Evolutionary conservation across 2,888 invertebrate genomes (phyloP).

Genomic region (Lepeophtheirus nordmannii): DNA sequence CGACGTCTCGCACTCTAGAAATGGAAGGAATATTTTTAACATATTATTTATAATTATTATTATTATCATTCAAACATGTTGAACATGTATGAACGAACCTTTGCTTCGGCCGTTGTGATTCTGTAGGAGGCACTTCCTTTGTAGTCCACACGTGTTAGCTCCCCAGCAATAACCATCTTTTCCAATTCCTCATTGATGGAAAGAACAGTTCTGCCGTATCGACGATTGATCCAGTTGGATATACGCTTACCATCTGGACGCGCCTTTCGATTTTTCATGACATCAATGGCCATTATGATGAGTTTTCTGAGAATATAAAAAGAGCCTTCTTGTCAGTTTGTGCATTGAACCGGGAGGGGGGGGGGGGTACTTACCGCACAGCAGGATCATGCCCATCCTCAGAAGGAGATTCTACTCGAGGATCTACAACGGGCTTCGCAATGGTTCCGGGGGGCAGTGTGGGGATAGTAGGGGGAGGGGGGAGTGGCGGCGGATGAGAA

Average conservation of each 20-base stretch:
- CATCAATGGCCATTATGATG: slow-evolving; percentile 22
- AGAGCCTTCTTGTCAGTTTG: too few relatives aligned
- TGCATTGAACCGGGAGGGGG: too few relatives aligned
- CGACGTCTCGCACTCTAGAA: not conserved
- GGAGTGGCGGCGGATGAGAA: not conserved
- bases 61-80: too few relatives aligned
- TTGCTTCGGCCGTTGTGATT: slow-evolving; percentile 11
- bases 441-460: not conserved
- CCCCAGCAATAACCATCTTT: slow-evolving; percentile 4
- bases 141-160: slow-evolving; percentile 23
- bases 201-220: slow-evolving; percentile 40
- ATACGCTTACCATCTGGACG: slow-evolving; percentile 67
- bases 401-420: not conserved
- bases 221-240: slow-evolving; percentile 59
- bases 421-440: not conserved
- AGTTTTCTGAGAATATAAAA: slow-evolving; percentile 6
- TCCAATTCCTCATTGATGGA: slow-evolving; percentile 13
- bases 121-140: slow-evolving; percentile 23
- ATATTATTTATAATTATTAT: too few relatives aligned
- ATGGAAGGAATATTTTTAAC: too few relatives aligned
- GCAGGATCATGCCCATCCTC: slow-evolving; percentile 17
- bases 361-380: not conserved
- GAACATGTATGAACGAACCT: too few relatives aligned
- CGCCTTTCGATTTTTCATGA: slow-evolving; percentile 47
- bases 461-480: not conserved